Evolutionary conservation across 1,140 invertebrate genomes (phyloP).

Genomic region (Ptiloglossa arizonensis): DNA sequence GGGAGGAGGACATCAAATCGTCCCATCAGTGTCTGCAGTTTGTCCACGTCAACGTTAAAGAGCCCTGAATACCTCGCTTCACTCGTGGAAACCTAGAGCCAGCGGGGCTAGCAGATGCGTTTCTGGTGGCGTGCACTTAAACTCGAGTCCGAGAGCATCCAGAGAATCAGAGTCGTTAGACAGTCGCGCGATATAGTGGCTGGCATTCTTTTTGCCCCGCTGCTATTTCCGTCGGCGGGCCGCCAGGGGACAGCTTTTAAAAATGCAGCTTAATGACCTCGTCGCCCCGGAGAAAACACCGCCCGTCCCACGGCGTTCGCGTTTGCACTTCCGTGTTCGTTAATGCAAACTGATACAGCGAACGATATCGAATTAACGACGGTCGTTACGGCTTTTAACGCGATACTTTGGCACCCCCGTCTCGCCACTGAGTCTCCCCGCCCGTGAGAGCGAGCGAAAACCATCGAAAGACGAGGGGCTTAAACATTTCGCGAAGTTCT

Average conservation of each 20-base stretch:
- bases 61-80: background rate
- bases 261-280: constrained; percentile 54
- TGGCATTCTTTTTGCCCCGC: constrained; percentile 1
- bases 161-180: constrained; percentile 37
- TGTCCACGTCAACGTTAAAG: constrained; percentile 13
- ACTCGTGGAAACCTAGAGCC: background rate
- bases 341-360: constrained; percentile 34
- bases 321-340: constrained; percentile 28
- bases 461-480: background rate
- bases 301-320: background rate
- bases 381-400: constrained; percentile 30
- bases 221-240: constrained; percentile 22
- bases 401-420: constrained; percentile 17
- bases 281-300: background rate
- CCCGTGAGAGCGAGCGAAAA: background rate
- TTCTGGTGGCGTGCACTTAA: constrained; percentile 9
- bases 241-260: constrained; percentile 35
- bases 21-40: constrained; percentile 6
- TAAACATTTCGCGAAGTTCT: constrained; percentile 1
- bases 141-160: background rate
- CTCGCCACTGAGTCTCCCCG: no score
- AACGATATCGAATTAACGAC: constrained; percentile 46
- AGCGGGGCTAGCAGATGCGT: background rate
- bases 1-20: background rate
- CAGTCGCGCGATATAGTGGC: background rate